Evolutionary conservation across 2,888 invertebrate species (phyloP).

Genomic region (Phaonia tiefii): DNA sequence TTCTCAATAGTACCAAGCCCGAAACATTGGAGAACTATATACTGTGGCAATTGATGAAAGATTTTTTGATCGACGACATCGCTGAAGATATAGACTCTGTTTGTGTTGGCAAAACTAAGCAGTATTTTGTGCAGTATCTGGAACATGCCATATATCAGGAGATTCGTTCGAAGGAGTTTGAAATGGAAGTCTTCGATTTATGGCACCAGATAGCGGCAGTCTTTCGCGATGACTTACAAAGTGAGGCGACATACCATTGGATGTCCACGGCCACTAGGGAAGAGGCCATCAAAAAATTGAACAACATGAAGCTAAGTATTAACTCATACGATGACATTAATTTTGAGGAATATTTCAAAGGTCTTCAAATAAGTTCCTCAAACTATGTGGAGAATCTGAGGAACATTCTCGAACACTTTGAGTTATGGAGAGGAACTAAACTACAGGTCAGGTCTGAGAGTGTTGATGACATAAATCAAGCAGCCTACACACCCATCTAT

Average conservation of each 20-base stretch:
- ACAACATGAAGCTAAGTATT: constrained; percentile 72
- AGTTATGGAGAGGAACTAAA: constrained; percentile 44
- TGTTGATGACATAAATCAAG: constrained; percentile 62
- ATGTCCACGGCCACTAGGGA: constrained; percentile 72
- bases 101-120: constrained; percentile 72
- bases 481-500: constrained; percentile 72
- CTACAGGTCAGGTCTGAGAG: constrained; percentile 58
- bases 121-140: constrained; percentile 72
- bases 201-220: constrained; percentile 73
- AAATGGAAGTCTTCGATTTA: constrained; percentile 71
- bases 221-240: constrained; percentile 71
- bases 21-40: constrained; percentile 73
- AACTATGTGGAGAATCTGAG: constrained; percentile 74
- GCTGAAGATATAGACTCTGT: constrained; percentile 60
- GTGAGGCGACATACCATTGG: constrained; percentile 75
- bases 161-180: constrained; percentile 70
- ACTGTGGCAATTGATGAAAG: constrained; percentile 72
- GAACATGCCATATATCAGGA: constrained; percentile 73
- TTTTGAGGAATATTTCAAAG: constrained; percentile 70
- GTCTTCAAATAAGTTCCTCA: constrained; percentile 66
- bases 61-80: constrained; percentile 68
- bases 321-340: constrained; percentile 74
- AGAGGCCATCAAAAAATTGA: constrained; percentile 73
- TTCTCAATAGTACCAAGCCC: constrained; percentile 67
- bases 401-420: constrained; percentile 66